These are phyloP conservation scores for Lerista edwardsae DNA, from an alignment of 2,797 vertebrate species.

Conservation along the genomic window DNA sequence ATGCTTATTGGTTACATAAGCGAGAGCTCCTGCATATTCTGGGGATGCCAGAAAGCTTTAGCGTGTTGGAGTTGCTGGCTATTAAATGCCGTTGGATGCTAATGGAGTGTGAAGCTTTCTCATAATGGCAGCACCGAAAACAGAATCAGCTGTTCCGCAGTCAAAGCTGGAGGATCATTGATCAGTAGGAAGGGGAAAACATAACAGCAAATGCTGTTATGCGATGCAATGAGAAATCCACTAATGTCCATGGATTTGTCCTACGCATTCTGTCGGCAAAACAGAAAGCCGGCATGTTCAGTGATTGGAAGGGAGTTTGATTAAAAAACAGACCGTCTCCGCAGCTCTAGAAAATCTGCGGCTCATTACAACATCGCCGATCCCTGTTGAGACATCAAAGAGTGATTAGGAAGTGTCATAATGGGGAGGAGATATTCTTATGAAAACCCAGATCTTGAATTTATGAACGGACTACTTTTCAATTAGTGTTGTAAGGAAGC, in stretches of 20 bases:
- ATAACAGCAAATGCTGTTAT: not conserved
- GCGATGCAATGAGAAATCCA: not conserved
- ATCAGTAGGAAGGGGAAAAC: not conserved
- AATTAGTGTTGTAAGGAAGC: not conserved
- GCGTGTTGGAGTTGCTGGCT: not conserved
- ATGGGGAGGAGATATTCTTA: not conserved
- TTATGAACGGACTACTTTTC: not conserved
- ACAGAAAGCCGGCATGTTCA: not conserved
- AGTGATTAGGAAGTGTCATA: not conserved
- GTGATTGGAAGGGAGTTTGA: not conserved
- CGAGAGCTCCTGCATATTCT: not conserved
- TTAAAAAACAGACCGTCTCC: not conserved
- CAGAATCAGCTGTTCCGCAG: not conserved
- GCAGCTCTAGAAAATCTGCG: not conserved
- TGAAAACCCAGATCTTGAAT: not conserved
- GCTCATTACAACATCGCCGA: not conserved
- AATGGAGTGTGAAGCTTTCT: not conserved
- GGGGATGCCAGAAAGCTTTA: not conserved
- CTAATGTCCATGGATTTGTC: not conserved
- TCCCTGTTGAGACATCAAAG: not conserved
- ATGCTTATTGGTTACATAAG: not conserved
- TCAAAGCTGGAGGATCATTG: not conserved
- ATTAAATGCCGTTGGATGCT: not conserved
- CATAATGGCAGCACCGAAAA: not conserved
- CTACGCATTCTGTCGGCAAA: not conserved